phyloP scores from a whole-genome alignment of 2,797 vertebrate genomes.

The Apodemus agrarius region DNA sequence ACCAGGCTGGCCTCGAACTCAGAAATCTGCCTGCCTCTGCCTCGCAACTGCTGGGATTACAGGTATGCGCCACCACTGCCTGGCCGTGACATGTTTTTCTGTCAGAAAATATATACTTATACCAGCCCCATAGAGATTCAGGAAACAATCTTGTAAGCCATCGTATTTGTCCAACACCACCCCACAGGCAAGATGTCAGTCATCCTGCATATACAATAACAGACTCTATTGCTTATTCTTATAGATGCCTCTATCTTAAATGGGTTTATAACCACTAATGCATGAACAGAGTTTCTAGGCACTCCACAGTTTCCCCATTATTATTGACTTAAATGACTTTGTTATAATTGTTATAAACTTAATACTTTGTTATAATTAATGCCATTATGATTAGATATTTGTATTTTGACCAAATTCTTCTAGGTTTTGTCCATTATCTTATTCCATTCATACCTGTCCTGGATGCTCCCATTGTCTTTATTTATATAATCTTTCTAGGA shows the following conservation, averaged over 20 bases:
- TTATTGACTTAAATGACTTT: neutral
- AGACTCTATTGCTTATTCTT: neutral
- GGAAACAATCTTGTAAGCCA: neutral
- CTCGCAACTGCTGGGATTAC: too few species aligned
- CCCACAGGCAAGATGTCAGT: accelerated
- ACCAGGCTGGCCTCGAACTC: too few species aligned
- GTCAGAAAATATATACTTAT: neutral
- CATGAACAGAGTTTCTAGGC: neutral
- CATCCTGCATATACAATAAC: neutral
- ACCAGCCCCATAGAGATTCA: neutral
- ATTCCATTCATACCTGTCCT: neutral
- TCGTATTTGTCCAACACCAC: neutral
- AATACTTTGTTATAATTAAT: neutral
- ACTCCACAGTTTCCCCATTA: neutral
- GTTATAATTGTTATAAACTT: too few species aligned
- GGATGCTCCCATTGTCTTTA: neutral
- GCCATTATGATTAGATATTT: neutral
- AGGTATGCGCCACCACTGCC: too few species aligned
- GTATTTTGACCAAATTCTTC: neutral
- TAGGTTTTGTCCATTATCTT: neutral
- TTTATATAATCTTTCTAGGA: neutral
- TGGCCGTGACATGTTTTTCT: neutral
- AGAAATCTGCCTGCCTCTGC: too few species aligned
- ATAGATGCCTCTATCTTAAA: neutral
- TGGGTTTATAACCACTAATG: neutral